phyloP scores from a whole-genome alignment of 2,113 vertebrate species.

The Solea solea region DNA sequence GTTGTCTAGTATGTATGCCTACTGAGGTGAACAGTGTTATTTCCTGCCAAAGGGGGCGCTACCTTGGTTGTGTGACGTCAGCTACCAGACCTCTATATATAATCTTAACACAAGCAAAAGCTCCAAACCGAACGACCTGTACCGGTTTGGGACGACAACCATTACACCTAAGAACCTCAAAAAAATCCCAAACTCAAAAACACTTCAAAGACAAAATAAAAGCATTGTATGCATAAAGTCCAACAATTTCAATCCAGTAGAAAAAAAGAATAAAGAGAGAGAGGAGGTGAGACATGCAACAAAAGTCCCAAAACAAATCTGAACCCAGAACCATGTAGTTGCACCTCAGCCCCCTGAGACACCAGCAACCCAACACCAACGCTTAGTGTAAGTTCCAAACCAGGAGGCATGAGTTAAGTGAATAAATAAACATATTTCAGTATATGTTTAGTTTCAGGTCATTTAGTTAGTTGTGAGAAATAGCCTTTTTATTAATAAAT shows the following conservation, averaged over 20 bases:
- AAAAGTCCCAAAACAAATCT: slow-evolving; percentile 11
- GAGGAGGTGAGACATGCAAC: slow-evolving; percentile 31
- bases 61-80: too few relatives aligned
- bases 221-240: not conserved
- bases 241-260: not conserved
- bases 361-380: slow-evolving; percentile 48
- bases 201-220: not conserved
- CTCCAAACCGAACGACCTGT: too few relatives aligned
- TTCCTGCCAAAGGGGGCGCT: too few relatives aligned
- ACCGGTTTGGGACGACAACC: too few relatives aligned
- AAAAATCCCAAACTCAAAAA: too few relatives aligned
- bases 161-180: too few relatives aligned
- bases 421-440: too few relatives aligned
- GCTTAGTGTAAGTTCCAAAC: not conserved
- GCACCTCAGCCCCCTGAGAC: slow-evolving; percentile 20
- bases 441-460: not conserved
- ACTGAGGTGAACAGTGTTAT: too few relatives aligned
- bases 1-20: too few relatives aligned
- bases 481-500: not conserved
- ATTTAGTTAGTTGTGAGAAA: not conserved
- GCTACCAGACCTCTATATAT: too few relatives aligned
- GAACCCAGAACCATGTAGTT: slow-evolving; percentile 16
- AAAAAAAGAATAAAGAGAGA: slow-evolving; percentile 5
- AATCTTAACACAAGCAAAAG: too few relatives aligned
- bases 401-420: not conserved